These are phyloP conservation scores for Ciconia stormi DNA, from an alignment of 2,113 vertebrate species.

Conservation along the genomic window DNA sequence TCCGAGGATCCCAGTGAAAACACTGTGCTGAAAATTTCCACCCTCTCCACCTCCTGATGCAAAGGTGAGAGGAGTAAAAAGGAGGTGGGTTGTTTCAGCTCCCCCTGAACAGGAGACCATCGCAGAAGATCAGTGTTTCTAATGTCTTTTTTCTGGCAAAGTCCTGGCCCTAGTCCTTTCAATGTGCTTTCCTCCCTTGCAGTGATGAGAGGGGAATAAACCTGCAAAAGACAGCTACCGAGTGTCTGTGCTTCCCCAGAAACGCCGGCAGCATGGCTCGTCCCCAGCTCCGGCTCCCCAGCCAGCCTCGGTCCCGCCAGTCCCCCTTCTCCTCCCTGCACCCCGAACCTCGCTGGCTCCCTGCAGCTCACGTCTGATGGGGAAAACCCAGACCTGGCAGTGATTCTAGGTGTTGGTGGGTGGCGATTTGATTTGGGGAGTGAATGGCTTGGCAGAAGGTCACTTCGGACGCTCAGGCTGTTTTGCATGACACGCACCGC, in stretches of 20 bases:
- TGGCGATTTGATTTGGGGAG: accelerated
- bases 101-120: background rate
- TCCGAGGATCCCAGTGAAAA: background rate
- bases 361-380: background rate
- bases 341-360: background rate
- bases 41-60: background rate
- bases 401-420: accelerated
- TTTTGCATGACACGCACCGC: background rate
- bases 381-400: background rate
- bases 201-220: background rate
- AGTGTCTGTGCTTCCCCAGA: background rate
- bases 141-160: background rate
- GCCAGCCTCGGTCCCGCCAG: too few relatives aligned
- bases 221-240: accelerated
- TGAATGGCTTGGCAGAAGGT: background rate
- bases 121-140: background rate
- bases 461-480: background rate
- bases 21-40: background rate
- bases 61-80: background rate
- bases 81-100: background rate
- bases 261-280: background rate
- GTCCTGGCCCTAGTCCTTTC: background rate
- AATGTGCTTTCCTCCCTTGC: background rate
- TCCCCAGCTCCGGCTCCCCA: background rate
- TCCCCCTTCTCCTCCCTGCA: background rate